These are phyloP conservation scores for Archocentrus centrarchus DNA, from an alignment of 2,113 vertebrate genomes.

Conservation along the genomic window DNA sequence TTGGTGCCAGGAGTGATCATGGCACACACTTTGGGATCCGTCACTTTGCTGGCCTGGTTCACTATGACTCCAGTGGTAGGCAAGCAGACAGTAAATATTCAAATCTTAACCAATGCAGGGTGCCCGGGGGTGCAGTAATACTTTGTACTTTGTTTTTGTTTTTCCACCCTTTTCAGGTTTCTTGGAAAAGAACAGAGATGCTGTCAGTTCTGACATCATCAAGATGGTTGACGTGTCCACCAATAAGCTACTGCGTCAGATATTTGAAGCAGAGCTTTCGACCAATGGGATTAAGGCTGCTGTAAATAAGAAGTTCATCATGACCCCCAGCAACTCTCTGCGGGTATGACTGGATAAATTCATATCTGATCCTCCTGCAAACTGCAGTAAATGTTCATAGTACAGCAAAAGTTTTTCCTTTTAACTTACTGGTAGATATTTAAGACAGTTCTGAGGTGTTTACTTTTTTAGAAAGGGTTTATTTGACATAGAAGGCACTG, in stretches of 20 bases:
- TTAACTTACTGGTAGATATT: neutral
- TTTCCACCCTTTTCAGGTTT: conserved; percentile 81
- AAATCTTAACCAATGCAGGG: neutral
- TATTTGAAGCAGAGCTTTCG: conserved; percentile 84
- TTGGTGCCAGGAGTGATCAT: conserved; percentile 83
- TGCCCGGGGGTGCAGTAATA: neutral
- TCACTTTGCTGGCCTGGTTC: conserved; percentile 91
- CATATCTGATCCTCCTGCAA: neutral
- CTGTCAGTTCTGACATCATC: conserved; percentile 87
- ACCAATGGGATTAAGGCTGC: conserved; percentile 41
- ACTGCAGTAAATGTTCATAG: neutral
- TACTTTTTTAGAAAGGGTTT: neutral
- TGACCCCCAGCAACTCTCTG: conserved; percentile 65
- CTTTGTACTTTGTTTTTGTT: neutral
- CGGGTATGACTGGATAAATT: conserved; percentile 53
- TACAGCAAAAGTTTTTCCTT: neutral
- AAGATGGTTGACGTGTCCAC: conserved; percentile 84
- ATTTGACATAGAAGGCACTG: neutral
- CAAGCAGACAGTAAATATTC: neutral
- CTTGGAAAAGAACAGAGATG: conserved; percentile 96
- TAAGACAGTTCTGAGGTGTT: neutral
- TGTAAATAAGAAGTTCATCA: conserved; percentile 65
- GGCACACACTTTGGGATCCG: conserved; percentile 88
- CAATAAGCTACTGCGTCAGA: conserved; percentile 87
- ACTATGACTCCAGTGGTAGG: conserved; percentile 88